Percentiles rank a stretch among this genome's conserved stretches.
These are phyloP conservation scores for Halichondria panicea DNA, from an alignment of 37 sponge, comb jelly and placozoan genomes.

Conservation along the genomic window DNA sequence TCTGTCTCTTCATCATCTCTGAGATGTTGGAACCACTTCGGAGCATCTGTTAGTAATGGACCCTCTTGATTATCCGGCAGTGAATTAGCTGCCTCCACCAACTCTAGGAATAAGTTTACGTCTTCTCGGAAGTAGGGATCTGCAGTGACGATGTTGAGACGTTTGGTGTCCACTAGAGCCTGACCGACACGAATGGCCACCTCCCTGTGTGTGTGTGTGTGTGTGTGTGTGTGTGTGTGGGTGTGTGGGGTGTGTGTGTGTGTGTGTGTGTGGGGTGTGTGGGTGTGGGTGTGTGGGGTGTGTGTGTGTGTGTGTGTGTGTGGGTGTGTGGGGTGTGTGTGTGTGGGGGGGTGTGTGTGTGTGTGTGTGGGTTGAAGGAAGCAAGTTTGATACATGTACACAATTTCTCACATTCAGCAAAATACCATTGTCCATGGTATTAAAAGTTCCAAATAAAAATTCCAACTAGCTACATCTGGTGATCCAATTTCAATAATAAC, in stretches of 20 bases:
- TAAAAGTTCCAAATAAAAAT: no score
- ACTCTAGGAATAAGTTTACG: constrained; percentile 49
- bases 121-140: constrained; percentile 58
- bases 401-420: no score
- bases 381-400: not conserved
- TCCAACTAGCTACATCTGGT: no score
- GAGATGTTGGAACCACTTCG: constrained; percentile 63
- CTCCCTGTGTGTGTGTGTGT: constrained; percentile 10
- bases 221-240: no score
- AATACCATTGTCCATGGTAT: no score
- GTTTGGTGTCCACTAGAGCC: constrained; percentile 73
- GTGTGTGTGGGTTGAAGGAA: not conserved
- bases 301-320: not conserved
- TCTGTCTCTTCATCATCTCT: no score
- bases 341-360: not conserved
- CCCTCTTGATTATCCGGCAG: not conserved
- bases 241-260: no score
- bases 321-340: not conserved
- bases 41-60: constrained; percentile 40
- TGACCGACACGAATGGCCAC: constrained; percentile 67
- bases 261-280: no score
- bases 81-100: constrained; percentile 42
- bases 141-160: constrained; percentile 61
- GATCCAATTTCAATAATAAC: no score
- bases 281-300: not conserved